A percentile compares a stretch with the other conserved stretches of the same genome.
Evolutionary conservation across 2,797 vertebrate species (phyloP).

Genomic region (Phoxinus dragarum): DNA sequence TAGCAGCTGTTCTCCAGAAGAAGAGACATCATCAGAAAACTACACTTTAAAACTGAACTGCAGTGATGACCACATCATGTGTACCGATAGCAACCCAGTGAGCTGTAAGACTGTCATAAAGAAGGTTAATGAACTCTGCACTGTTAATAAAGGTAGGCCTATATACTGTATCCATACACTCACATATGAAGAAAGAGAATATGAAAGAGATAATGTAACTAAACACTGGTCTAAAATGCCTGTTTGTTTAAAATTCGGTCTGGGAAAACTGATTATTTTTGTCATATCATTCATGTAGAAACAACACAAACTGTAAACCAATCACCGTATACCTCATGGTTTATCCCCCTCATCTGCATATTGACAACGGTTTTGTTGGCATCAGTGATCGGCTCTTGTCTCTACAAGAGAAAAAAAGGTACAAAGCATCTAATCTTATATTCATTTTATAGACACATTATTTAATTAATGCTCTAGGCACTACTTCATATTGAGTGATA

Average conservation of each 20-base stretch:
- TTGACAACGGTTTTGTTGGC: rapidly evolving
- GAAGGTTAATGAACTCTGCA: background rate
- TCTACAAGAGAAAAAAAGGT: background rate
- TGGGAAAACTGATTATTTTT: background rate
- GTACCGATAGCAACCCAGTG: slow-evolving; percentile 67
- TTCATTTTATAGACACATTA: background rate
- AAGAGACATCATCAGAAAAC: background rate
- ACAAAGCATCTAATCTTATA: background rate
- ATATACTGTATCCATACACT: background rate
- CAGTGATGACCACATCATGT: slow-evolving; percentile 33
- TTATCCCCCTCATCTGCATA: background rate
- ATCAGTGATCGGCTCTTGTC: background rate
- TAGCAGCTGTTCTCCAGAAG: slow-evolving; percentile 30
- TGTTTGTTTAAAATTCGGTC: no score
- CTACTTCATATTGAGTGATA: background rate
- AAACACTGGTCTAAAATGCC: background rate
- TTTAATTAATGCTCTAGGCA: background rate
- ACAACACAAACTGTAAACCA: rapidly evolving
- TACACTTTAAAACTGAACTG: slow-evolving; percentile 24
- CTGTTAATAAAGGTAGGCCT: background rate
- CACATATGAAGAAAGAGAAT: background rate
- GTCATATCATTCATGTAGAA: background rate
- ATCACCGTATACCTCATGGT: rapidly evolving
- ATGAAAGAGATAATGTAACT: background rate
- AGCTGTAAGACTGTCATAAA: background rate